These are phyloP conservation scores for Spodoptera picta DNA, from an alignment of 2,888 invertebrate genomes.

Conservation along the genomic window DNA sequence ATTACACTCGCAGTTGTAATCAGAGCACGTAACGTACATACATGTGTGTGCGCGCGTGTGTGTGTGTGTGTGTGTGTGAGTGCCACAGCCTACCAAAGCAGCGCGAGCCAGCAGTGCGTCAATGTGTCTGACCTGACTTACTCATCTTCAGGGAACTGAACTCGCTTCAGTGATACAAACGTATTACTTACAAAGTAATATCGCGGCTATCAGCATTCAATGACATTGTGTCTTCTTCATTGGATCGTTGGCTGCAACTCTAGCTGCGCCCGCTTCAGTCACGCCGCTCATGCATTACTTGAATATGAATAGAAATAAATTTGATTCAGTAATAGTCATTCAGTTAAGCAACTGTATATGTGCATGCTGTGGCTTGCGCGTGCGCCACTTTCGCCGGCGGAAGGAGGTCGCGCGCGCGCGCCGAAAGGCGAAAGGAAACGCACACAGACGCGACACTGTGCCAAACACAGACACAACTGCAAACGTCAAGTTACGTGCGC, in stretches of 20 bases:
- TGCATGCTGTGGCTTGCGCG: constrained; percentile 34
- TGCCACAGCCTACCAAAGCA: constrained; percentile 13
- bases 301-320: background rate
- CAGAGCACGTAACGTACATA: constrained; percentile 25
- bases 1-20: constrained; percentile 9
- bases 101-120: no score
- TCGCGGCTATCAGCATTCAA: no score
- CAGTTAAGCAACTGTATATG: constrained; percentile 39
- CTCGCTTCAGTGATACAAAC: no score
- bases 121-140: no score
- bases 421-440: constrained; percentile 67
- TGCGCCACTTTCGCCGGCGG: constrained; percentile 66
- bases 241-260: no score
- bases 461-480: constrained; percentile 2
- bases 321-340: constrained; percentile 3
- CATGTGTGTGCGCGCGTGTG: background rate
- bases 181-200: no score
- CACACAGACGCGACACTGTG: constrained; percentile 46
- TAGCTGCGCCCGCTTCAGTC: no score
- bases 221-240: no score
- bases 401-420: constrained; percentile 63
- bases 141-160: no score
- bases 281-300: no score
- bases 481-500: no score
- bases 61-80: background rate